Base-by-base conservation (phyloP, 1,140 invertebrate genomes). In the Diabrotica undecimpunctata region DNA sequence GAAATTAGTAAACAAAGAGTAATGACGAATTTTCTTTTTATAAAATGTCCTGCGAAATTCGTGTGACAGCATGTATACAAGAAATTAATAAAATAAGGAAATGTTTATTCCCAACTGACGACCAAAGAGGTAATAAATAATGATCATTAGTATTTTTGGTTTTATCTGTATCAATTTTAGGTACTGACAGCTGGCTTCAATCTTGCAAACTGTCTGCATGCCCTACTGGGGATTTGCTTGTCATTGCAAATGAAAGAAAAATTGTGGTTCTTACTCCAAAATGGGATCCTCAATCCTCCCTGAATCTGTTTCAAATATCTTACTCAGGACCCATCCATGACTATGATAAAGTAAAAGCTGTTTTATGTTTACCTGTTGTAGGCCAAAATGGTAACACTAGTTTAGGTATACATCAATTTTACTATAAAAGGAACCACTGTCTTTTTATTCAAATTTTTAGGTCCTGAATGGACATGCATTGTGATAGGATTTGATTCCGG, bases 401-500 rank as follows among this genome's bases (percentile, higher is more conserved):
- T 46, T n/a, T 46, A 10, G 41, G 41, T 46, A 46, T 25, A 25
- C 25, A 25, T 25, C 25, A 25, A 25, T 25, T 25, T 25, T 1
- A 25, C 25, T 25, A 25, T 25, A 25, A 25, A 25, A 25, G 25
- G 25, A 25, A 25, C 25, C 25, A 2, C 25, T 25, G 25, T 25
- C 25, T 25, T 25, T 65, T 67, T 64, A 61, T 64, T 80, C 76
- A 66, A 85, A 46, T 46, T 46, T 82, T 87, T 87, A 73, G 86
- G 85, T n/a, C 86, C 90, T 53, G 95, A 98, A 78, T 98, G 95
- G 95, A 96, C 94, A 10, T 96, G 93, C 79, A 86, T 97, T 66
- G 86, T 90, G 66, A 84, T 96, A 64, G 95, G 95, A 14, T 93
- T 95, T 72, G 87, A 85, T 69, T 89, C 90, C 66, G 96, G 96